phyloP scores from a whole-genome alignment of 2,888 invertebrate species.

The Drosophila pegasa region DNA sequence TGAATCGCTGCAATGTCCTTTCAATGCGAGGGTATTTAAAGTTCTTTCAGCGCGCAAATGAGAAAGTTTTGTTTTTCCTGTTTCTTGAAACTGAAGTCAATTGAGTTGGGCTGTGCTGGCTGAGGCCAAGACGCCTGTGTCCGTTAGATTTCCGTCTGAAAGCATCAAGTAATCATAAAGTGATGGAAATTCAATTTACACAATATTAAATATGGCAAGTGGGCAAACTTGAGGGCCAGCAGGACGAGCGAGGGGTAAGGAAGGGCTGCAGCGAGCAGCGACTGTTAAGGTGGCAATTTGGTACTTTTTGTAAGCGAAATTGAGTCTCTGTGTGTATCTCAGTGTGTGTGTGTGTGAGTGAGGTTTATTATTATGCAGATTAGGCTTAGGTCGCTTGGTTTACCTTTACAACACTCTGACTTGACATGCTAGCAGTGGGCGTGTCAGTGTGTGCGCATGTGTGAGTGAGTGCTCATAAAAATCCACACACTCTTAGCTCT shows the following conservation, averaged over 20 bases:
- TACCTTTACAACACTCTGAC: slow-evolving; percentile 49
- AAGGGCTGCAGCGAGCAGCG: slow-evolving; percentile 12
- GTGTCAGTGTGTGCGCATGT: slow-evolving; percentile 17
- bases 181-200: slow-evolving; percentile 82
- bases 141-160: slow-evolving; percentile 64
- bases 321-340: slow-evolving; percentile 23
- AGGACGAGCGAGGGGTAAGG: slow-evolving; percentile 8
- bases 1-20: too few species aligned
- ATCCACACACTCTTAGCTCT: slow-evolving; percentile 27
- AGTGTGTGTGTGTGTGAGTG: slow-evolving; percentile 27
- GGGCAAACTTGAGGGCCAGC: slow-evolving; percentile 31
- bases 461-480: slow-evolving; percentile 62
- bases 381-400: slow-evolving; percentile 66
- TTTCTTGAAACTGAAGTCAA: slow-evolving; percentile 26
- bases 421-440: slow-evolving; percentile 26
- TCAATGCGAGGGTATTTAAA: background rate
- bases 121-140: slow-evolving; percentile 16
- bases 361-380: slow-evolving; percentile 80
- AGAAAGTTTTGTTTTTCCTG: background rate
- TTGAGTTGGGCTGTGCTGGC: slow-evolving; percentile 27
- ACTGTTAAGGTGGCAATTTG: slow-evolving; percentile 50
- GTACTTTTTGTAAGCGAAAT: slow-evolving; percentile 45
- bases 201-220: slow-evolving; percentile 77
- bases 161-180: slow-evolving; percentile 80
- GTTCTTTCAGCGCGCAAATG: background rate